A percentile compares a stretch with the other conserved stretches of the same genome.
phyloP scores from a whole-genome alignment of 2,888 invertebrate genomes.

The Dichetophora obliterata region DNA sequence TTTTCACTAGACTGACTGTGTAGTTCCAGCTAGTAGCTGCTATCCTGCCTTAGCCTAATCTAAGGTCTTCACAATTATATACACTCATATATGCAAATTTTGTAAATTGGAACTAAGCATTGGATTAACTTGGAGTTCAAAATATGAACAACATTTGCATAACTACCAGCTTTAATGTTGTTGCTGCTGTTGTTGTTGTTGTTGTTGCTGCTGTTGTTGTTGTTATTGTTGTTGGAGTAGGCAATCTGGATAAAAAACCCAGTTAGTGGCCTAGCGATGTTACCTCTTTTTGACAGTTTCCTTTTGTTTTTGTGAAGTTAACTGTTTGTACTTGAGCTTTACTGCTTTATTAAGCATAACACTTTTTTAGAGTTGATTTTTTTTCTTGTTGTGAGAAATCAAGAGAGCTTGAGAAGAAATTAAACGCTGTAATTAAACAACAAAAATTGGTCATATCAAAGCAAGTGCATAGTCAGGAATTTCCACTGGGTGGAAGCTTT shows the following conservation, averaged over 20 bases:
- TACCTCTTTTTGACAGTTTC: neutral
- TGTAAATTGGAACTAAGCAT: slow-evolving; percentile 29
- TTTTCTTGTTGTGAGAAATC: neutral
- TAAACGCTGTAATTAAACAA: no score
- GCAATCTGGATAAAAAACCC: neutral
- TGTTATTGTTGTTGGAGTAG: neutral
- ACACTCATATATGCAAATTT: slow-evolving; percentile 50
- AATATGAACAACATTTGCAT: slow-evolving; percentile 20
- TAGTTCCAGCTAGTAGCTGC: neutral
- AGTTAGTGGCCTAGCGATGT: neutral
- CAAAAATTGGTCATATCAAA: neutral
- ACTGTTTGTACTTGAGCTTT: neutral
- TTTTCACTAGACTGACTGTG: neutral
- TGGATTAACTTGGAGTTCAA: slow-evolving; percentile 13
- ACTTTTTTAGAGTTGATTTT: neutral
- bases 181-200: neutral
- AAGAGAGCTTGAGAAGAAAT: neutral
- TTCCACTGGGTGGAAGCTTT: no score
- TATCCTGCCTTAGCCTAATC: slow-evolving; percentile 7
- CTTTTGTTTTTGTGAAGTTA: neutral
- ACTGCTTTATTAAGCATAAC: slow-evolving; percentile 16
- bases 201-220: neutral
- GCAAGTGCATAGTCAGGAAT: no score
- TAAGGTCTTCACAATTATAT: slow-evolving; percentile 48
- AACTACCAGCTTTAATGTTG: neutral